phyloP scores from a whole-genome alignment of 2,113 vertebrate genomes.

The Ptilorrhoa leucosticta region DNA sequence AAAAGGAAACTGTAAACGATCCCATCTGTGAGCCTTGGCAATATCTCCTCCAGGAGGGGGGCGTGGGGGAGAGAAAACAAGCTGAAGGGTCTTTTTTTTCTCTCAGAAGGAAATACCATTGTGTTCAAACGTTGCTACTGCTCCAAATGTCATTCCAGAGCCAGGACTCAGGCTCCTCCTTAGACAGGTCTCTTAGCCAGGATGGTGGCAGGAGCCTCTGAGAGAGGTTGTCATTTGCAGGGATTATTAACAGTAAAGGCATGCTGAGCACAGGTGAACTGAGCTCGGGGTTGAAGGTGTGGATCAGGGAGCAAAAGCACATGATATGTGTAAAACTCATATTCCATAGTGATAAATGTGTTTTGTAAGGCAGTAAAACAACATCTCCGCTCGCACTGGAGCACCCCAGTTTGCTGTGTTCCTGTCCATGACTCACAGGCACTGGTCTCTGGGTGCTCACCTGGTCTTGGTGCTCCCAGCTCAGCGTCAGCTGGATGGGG shows the following conservation, averaged over 20 bases:
- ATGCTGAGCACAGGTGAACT: neutral
- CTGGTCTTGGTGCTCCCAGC: neutral
- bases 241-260: neutral
- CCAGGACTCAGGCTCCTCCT: neutral
- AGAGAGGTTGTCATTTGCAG: slow-evolving; percentile 8
- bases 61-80: slow-evolving; percentile 1
- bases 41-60: slow-evolving; percentile 36
- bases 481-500: neutral
- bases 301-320: neutral
- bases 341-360: neutral
- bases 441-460: neutral
- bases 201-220: neutral
- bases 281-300: neutral
- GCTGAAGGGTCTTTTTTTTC: neutral
- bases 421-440: neutral
- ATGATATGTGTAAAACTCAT: neutral
- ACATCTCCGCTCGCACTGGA: neutral
- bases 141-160: slow-evolving; percentile 27
- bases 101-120: slow-evolving; percentile 53
- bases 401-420: neutral
- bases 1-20: slow-evolving; percentile 66
- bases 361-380: neutral
- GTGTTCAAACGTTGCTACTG: slow-evolving; percentile 10
- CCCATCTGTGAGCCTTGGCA: slow-evolving; percentile 67
- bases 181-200: slow-evolving; percentile 8